Evolutionary conservation across 1,140 invertebrate genomes (phyloP), one percentile per base, ranked within the genome.

Genomic region (Vanessa tameamea): DNA sequence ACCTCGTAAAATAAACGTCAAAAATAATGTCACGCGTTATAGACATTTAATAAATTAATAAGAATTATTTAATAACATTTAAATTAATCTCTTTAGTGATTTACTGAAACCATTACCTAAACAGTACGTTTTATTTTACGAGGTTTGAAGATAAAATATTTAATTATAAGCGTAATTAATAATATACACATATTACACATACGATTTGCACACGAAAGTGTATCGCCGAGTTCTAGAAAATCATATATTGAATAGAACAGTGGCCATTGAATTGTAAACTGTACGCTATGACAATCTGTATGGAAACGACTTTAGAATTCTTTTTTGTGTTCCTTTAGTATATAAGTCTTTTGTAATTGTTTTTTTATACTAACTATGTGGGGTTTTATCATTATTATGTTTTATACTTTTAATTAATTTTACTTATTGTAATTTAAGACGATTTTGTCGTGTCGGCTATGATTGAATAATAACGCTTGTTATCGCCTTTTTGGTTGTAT

Each of bases 321-420:
- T 69, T 59, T 13, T 69, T 69, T 69, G 66, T 74, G 72, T 74
- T 74, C 72, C 72, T 73, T 59, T 74, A 74, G 66, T 48, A 1
- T 71, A 26, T 71, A 71, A 71, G 61, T 48, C 20, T 64, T 70
- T 61, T 48, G 59, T 70, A 37, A 57, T 68, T 69, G 55, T 69
- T 73, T 63, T 26, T 69, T 66, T 66, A 63, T 61, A 61, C 57
- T 61, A 61, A 61, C 57, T 61, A 31, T 63, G 47, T 68, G 72
- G 57, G 72, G 47, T 73, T 73, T 73, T 26, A 37, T 51, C 59
- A 23, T 72, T 67, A 64, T 67, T 63, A 14, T 70, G 57, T 70
- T 63, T 61, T 50, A 16, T 70, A 59, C 23, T 37, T 61, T 23
- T 69, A 69, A 63, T 20, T 70, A 51, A 51, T 63, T 63, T 73